Evolutionary conservation across 2,888 invertebrate species (phyloP).

Genomic region (Smittia aterrima): DNA sequence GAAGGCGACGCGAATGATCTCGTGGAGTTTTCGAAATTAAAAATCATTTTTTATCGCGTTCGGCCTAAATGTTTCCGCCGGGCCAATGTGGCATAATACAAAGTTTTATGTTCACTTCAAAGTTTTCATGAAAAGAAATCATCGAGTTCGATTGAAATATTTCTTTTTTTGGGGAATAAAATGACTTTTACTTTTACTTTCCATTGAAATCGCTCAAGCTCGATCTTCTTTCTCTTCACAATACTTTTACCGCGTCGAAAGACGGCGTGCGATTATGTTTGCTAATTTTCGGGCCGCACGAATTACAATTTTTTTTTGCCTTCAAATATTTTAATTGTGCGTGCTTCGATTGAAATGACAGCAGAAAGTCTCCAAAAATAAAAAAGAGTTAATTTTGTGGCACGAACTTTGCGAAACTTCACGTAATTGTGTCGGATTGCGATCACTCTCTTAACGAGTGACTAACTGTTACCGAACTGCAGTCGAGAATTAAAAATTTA

Average conservation of each 20-base stretch:
- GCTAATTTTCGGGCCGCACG: background rate
- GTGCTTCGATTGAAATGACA: background rate
- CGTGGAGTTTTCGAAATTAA: background rate
- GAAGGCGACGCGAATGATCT: background rate
- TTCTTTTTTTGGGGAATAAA: background rate
- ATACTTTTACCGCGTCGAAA: background rate
- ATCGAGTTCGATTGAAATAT: too few species aligned
- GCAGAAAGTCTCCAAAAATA: background rate
- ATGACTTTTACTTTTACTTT: conserved; percentile 37
- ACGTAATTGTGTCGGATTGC: conserved; percentile 38
- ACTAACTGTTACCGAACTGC: conserved; percentile 27
- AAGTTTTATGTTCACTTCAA: background rate
- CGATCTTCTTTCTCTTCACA: background rate
- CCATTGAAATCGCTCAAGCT: background rate
- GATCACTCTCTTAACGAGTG: conserved; percentile 17
- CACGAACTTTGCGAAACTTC: background rate
- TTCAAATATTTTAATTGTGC: conserved; percentile 1
- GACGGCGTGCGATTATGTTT: background rate
- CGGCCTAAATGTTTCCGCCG: conserved; percentile 1
- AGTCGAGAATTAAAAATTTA: background rate
- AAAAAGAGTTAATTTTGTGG: background rate
- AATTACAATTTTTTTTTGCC: background rate
- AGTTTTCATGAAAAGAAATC: background rate
- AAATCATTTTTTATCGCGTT: background rate
- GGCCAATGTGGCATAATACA: background rate